Evolutionary conservation across 2,797 vertebrate genomes (phyloP), one percentile per base, ranked within the genome.

Genomic region (Cossypha polioptera): DNA sequence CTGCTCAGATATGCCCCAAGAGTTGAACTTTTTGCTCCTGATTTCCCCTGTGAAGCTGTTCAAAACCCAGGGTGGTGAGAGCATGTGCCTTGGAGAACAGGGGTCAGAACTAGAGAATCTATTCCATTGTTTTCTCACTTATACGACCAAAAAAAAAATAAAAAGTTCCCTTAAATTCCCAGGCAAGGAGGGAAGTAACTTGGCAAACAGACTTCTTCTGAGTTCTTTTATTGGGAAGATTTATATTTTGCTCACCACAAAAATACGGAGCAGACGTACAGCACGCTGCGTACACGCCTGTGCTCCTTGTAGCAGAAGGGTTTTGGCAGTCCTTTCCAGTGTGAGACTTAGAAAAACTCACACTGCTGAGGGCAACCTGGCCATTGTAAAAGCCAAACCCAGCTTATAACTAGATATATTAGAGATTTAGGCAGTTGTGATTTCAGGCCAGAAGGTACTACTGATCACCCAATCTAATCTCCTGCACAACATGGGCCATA

Each of bases 101-200:
- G 33, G 88, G 66, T 93, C 92, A 97, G 43, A 83, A 72, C 43
- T 14, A 61, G 38, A 86, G 62, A 94, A 81, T 76, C 59, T 51
- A 43, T 66, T 81, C 47, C 58, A 84, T 84, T 92, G 73, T 93
- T 95, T 91, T 84, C 94, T 94, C 55, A 9, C 51, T 92, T 75
- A 66, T 47, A 74, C 0, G 21, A 57, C 8, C 4, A 47, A 54
- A 53, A 80, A 76, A 35, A 53, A 43, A 63, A 40, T 15, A 69
- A 71, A 74, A 65, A 33, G 38, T 78, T 87, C 87, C 28, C 65
- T 69, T 77, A 55, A 84, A 66, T 43, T 92, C 43, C 13, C 76
- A 88, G 87, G 66, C 94, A 95, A 88, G 53, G 58, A 94, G 53
- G 62, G 94, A 96, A 94, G 92, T 67, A 81, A 86, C 82, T 95